Evolutionary conservation across 2,113 vertebrate genomes (phyloP).

Genomic region (Ramphastos sulfuratus): DNA sequence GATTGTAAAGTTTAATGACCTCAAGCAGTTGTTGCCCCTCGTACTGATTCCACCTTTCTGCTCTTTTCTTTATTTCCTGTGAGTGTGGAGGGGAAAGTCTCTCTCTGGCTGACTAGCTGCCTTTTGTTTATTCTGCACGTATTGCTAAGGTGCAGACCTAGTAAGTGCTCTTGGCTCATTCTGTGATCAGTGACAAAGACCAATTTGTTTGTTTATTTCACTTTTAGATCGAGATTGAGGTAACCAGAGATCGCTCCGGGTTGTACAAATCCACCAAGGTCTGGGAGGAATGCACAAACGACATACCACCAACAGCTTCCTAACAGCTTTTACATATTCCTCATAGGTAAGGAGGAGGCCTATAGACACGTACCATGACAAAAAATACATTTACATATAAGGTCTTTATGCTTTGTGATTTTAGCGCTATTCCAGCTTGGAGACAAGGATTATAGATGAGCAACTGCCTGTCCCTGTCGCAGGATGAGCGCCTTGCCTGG

Average conservation of each 20-base stretch:
- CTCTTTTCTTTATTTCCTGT: no score
- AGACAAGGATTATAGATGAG: slow-evolving; percentile 78
- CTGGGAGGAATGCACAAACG: slow-evolving; percentile 77
- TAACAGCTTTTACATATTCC: slow-evolving; percentile 68
- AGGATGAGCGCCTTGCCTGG: neutral
- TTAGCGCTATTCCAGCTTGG: slow-evolving; percentile 84
- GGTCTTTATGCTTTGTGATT: neutral
- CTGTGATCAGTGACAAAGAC: no score
- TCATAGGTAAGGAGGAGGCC: slow-evolving; percentile 71
- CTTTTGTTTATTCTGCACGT: neutral
- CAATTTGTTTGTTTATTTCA: neutral
- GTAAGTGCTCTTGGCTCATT: accelerated
- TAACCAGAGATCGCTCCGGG: slow-evolving; percentile 75
- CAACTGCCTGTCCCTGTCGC: neutral
- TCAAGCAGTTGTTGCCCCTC: neutral
- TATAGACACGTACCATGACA: accelerated
- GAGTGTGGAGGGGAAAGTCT: accelerated
- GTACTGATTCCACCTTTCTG: no score
- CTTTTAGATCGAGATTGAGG: slow-evolving; percentile 72
- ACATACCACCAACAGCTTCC: slow-evolving; percentile 59
- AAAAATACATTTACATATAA: accelerated
- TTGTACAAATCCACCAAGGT: slow-evolving; percentile 77
- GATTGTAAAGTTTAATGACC: neutral
- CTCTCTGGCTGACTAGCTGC: neutral
- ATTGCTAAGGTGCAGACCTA: accelerated